A percentile compares a stretch with the other conserved stretches of the same genome.
Conservation (phyloP, 1,140 invertebrate species). For the Cephus cinctus region DNA sequence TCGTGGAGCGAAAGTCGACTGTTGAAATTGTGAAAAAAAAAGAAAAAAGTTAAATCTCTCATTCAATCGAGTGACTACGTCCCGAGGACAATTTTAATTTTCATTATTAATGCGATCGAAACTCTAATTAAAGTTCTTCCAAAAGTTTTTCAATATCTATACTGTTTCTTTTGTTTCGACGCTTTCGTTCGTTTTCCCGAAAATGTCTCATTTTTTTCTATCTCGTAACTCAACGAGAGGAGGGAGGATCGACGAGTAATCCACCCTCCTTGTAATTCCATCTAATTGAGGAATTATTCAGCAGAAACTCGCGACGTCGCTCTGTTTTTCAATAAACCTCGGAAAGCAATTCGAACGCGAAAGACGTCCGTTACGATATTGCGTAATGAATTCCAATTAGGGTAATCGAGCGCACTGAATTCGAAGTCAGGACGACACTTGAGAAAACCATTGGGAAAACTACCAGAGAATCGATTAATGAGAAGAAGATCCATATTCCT, state of each 20-base stretch:
- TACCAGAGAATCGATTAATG: too few species aligned
- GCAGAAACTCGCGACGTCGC: neutral
- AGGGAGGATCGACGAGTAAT: conserved; percentile 12
- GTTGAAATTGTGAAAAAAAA: neutral
- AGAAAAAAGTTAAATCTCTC: neutral
- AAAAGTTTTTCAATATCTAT: too few species aligned
- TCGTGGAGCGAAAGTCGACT: too few species aligned
- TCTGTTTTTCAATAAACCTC: conserved; percentile 8
- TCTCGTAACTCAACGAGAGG: conserved; percentile 23
- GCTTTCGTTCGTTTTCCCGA: too few species aligned
- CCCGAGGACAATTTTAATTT: neutral
- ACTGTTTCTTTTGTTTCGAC: too few species aligned
- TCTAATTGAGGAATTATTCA: conserved; percentile 31
- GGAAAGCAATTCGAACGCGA: conserved; percentile 7
- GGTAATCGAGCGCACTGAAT: conserved; percentile 11
- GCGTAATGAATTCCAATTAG: conserved; percentile 21
- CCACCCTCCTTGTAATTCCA: conserved; percentile 27
- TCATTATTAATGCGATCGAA: neutral
- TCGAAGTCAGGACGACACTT: neutral
- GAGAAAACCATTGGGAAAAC: neutral
- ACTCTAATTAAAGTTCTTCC: too few species aligned
- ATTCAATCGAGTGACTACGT: neutral
- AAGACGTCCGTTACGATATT: conserved; percentile 13
- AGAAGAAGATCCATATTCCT: too few species aligned
- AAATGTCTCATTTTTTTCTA: too few species aligned